Base-by-base conservation (phyloP, 35 echinoderm and acorn worm species). In the Lytechinus pictus region DNA sequence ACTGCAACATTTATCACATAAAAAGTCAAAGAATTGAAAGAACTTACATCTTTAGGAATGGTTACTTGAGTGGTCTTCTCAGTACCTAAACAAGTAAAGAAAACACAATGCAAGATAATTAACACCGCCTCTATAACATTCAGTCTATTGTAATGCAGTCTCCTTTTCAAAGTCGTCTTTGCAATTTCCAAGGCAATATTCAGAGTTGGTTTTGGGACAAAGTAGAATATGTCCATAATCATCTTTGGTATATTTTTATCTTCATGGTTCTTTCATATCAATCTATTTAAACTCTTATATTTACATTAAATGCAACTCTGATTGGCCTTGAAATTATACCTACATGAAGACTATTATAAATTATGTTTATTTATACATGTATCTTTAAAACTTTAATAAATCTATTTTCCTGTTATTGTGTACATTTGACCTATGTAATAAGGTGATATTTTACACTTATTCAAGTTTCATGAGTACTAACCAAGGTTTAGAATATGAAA, bases 1-100 rank as follows among this genome's bases (percentile, higher is more conserved):
- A 60, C 16, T 16, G 16, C 57, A 60, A 60, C 10, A 12, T 60
- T 60, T 7, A 60, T 60, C 9, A 60, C 19, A 71, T 0, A 71
- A 21, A 21, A 71, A 71, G 24, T 93, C 9, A 57, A 93, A 27
- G 24, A 93, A 55, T 1, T 53, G 9, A 3, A 8, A 57, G 28
- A 55, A 55, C 92, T 93, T 57, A 93, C 92, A 93, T 99, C 97
- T 96, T 97, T 97, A 8, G 98, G 98, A 55, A 99, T 99, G 55
- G 98, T 99, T 27, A 99, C 98, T 92, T 99, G 98, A 11, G 57
- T 94, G 52, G 96, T 95, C 12, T 53, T 55, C 8, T 66, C 79
- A 92, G 51, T 27, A 27, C 93, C 96, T 94, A 28, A 27, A 44
- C 33, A 44, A 44, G 53, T 13, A 29, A 91, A 71, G 4, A 9